Evolutionary conservation across 2,888 invertebrate genomes (phyloP), one percentile per base, ranked within the genome.

Genomic region (Acleris cristana): DNA sequence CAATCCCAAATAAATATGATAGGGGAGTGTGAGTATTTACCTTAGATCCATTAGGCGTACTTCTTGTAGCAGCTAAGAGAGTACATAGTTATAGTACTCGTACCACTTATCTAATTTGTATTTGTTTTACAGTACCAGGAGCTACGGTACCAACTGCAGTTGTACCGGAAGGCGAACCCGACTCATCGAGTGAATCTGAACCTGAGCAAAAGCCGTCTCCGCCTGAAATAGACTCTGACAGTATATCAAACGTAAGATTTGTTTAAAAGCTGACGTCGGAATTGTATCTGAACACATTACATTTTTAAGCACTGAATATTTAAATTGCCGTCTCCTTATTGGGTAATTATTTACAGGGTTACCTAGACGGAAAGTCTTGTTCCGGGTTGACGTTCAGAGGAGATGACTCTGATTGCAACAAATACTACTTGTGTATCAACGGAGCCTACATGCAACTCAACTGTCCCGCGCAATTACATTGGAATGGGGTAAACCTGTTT

Each of bases 361-460:
- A 96, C 64, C 71, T 88, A 45, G 85, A 88, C 59, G 93, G 92
- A 1, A 86, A 88, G 64, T 76, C 90, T 1, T 95, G 95, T 73
- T 84, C 90, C 18, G 95, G 95, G 53, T 86, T 86, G 65, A 81
- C 93, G 21, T 96, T 96, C 78, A 88, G 92, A 70, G 83, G 94
- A 0, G 95, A 97, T 77, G 90, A 94, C 18, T 81, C 81, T 0
- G 95, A 97, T 74, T 97, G 97, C 79, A 94, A 94, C 72, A 96
- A 96, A 80, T 98, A 97, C 80, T 96, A 96, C 74, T 88, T 96
- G 10, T 98, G 98, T 78, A 95, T 97, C 64, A 95, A 96, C 76
- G 97, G 96, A 21, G 89, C 94, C 60, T 93, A 96, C 26, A 93
- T 95, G 49, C 94, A 95, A 70, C 95, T 96, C 73, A 88, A 93